Base-by-base conservation (phyloP, 2,888 invertebrate genomes). In the Boloria selene region DNA sequence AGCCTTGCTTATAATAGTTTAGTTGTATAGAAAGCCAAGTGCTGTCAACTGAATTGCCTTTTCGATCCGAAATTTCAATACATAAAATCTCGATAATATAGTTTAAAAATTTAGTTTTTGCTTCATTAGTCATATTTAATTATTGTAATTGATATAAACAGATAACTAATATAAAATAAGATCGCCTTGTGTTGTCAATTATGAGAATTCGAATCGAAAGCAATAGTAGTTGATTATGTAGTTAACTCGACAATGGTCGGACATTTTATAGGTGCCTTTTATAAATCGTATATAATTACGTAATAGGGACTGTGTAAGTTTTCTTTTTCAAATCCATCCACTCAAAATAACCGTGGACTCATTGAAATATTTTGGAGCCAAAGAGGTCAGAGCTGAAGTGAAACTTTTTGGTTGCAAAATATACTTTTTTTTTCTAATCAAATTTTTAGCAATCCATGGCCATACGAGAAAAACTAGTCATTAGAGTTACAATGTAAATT, bases 381-480 rank as follows among this genome's bases (percentile, higher is more conserved):
- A 76, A 74, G 69, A 67, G 16, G 44, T 45, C 22, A 45, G 31
- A 10, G 45, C 45, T 45, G 26, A 26, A 45, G 22, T 44, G 16
- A 38, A 50, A 60, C 51, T 71, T 73, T 76, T 79, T 78, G 75
- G 75, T 77, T 77, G 76, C 77, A 76, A 75, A 79, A 76, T 72
- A 71, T 73, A 70, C 74, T 75, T 74, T 74, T 73, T 38, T 65
- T 64, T 75, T 76, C 74, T 73, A 77, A 82, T 81, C 72, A 72
- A 70, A 73, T 75, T 75, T 76, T 71, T 79, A 78, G 79, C 77
- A 76, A 79, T 76, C 80, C 80, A 86, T 85, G 90, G 91, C 90
- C 90, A 88, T 90, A 88, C 84, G 89, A 89, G 86, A 86, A 85
- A 86, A 87, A 84, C 92, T 92, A 92, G 92, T 92, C 92, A 92